Base-by-base conservation (phyloP, 2,797 vertebrate genomes). In the Pangasius larnaudii region DNA sequence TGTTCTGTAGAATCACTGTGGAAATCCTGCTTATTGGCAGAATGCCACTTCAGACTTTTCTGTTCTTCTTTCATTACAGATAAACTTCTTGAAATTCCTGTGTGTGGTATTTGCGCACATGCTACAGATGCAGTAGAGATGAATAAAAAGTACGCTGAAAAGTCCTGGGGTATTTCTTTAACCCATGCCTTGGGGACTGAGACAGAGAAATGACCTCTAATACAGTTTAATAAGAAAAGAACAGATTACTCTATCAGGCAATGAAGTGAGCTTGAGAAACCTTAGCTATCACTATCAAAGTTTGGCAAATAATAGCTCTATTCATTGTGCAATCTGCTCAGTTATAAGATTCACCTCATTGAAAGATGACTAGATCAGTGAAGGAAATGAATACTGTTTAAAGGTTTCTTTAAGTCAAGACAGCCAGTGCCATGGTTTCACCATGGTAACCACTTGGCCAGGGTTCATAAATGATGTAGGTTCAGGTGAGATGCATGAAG, bases 381-480 rank as follows among this genome's bases (percentile, higher is more conserved):
- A 77, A 46, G 85, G 72, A 77, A 75, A 74, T 56, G 53, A 77
- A 75, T 46, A 75, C 84, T 39, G 13, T 85, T 46, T 42, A 87
- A 49, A 42, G 27, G 56, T 75, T 84, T 86, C 82, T 86, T 86
- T 59, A 42, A 83, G 63, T n/a, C 83, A 87, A 86, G 75, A 88
- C n/a, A 69, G 88, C 39, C 69, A 87, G 75, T 86, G 72, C 82
- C 87, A 87, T 84, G 87, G 71, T 65, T 84, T 95, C 92, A 86
- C 94, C 91, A 94, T 94, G 93, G 96, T 94, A 94, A 96, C 95
- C 90, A 92, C 95, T 95, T 93, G 93, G 93, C 91, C 92, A 51
- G 24, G 87, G 51, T 93, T 95, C 94, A 96, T 96, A 91, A 97
- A 96, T 96, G 92, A 96, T 96, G 94, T 90, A 96, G 90, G 93